These are phyloP conservation scores for Adelognathus sp. DNA, from an alignment of 2,888 invertebrate species.

Conservation along the genomic window DNA sequence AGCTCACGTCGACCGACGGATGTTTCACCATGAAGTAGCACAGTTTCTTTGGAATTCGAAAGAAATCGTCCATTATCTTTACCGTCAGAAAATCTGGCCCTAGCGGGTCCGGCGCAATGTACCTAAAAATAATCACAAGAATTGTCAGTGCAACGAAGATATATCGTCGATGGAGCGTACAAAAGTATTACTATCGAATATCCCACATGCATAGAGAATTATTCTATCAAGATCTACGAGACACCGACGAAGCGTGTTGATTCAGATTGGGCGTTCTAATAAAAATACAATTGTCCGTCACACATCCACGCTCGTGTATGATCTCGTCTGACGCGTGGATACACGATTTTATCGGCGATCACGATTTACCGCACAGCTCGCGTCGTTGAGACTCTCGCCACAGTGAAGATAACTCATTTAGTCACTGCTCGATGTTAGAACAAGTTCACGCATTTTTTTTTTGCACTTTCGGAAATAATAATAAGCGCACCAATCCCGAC, in stretches of 20 bases:
- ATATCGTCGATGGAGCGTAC: neutral
- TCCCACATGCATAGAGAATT: neutral
- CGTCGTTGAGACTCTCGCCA: no score
- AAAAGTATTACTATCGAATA: neutral
- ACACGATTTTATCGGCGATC: no score
- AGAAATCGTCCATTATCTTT: constrained; percentile 44
- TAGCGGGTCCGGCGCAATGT: constrained; percentile 7
- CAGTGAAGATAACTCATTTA: no score
- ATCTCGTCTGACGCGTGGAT: no score
- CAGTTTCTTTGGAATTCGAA: constrained; percentile 46
- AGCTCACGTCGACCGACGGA: neutral
- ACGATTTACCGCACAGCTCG: no score
- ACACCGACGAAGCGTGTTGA: neutral
- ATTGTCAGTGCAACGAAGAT: constrained; percentile 12
- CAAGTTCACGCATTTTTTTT: no score
- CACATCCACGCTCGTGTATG: no score
- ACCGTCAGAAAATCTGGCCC: constrained; percentile 36
- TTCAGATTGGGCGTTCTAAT: no score
- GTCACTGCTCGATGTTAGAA: no score
- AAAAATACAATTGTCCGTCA: no score
- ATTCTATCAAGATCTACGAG: constrained; percentile 1
- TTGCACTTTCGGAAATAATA: no score
- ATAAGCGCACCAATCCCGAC: no score
- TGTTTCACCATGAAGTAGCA: constrained; percentile 27
- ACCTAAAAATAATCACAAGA: constrained; percentile 38